Base-by-base conservation (phyloP, 2,797 vertebrate species). In the Hoplostethus mediterraneus region DNA sequence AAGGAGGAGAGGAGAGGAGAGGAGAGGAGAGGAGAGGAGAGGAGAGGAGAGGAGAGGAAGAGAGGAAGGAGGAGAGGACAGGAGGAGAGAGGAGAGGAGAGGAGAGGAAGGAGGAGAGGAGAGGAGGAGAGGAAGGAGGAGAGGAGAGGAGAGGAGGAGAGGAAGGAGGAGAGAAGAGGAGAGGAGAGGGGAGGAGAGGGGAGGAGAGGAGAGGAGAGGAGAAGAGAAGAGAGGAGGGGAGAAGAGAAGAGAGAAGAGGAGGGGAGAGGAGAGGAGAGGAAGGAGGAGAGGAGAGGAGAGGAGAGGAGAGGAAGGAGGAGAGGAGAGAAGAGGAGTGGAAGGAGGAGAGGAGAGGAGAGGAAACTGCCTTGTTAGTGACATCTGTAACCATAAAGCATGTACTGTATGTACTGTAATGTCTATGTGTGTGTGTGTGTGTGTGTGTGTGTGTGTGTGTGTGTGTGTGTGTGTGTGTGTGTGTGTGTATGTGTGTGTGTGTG, bases 381-480 rank as follows among this genome's bases (percentile, higher is more conserved):
- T 83, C 60, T 77, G 65, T 65, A 73, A 73, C 68, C 64, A 78
- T 84, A 85, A 86, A 73, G 68, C 54, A 47, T 60, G n/a, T 36
- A 48, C 56, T 63, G 11, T 47, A 28, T 21, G 54, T 49, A 31
- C 38, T 14, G 30, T 28, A 2, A 21, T 21, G 21, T 21, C 21
- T 21, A 21, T 21, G 21, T 1, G 1, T 21, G 21, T 21, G 21
- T 1, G 1, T 21, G 21, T 21, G 21, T 21, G 21, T 21, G 21
- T 21, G 21, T 21, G 21, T 21, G 21, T 21, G 21, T 21, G 21
- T 21, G 21, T n/a, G n/a, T 21, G 21, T 1, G 1, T 21, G 21
- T 21, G 21, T 1, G 1, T 21, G 21, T 21, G 21, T 21, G 21
- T 21, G 21, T 21, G 21, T 21, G 21, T 21, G 21, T 21, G 21